Conservation (phyloP, 2,113 vertebrate genomes). For the Andinoacara biseriatus region DNA sequence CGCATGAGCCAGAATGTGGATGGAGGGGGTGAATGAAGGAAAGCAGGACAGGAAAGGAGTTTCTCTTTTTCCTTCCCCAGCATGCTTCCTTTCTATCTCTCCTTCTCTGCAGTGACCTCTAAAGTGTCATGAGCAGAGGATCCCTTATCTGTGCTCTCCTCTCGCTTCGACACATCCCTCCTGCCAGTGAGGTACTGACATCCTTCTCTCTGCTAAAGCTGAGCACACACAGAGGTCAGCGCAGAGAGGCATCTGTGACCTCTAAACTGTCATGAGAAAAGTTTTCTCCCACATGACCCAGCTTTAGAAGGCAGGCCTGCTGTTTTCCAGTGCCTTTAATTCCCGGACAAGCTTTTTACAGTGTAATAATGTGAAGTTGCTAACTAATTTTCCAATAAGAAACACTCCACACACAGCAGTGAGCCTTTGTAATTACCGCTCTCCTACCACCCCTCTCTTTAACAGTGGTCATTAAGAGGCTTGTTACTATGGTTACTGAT, state of each 20-base stretch:
- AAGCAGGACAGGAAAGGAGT: slow-evolving; percentile 69
- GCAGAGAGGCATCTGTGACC: not conserved
- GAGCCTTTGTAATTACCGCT: slow-evolving; percentile 1
- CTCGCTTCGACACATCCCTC: slow-evolving; percentile 54
- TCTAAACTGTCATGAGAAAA: not conserved
- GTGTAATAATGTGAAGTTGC: not conserved
- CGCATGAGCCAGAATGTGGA: not conserved
- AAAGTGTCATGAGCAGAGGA: slow-evolving; percentile 28
- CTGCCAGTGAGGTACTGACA: slow-evolving; percentile 28
- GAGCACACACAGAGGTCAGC: not conserved
- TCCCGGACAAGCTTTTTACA: not conserved
- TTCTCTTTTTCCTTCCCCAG: slow-evolving; percentile 52
- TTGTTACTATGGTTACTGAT: slow-evolving; percentile 67
- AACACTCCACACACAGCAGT: not conserved
- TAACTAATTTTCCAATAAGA: not conserved
- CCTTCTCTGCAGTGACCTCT: slow-evolving; percentile 54
- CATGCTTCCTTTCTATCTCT: slow-evolving; percentile 53
- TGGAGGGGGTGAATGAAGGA: slow-evolving; percentile 27
- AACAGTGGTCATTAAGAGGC: slow-evolving; percentile 20
- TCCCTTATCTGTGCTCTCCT: slow-evolving; percentile 51
- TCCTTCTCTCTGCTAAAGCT: slow-evolving; percentile 3
- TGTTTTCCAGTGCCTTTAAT: not conserved
- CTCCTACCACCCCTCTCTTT: not conserved
- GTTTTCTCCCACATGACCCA: not conserved
- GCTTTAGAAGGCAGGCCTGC: not conserved